A percentile compares a stretch with the other conserved stretches of the same genome.
Conservation (phyloP, 2,888 invertebrate species). For the Drosophila hawaiiensis region DNA sequence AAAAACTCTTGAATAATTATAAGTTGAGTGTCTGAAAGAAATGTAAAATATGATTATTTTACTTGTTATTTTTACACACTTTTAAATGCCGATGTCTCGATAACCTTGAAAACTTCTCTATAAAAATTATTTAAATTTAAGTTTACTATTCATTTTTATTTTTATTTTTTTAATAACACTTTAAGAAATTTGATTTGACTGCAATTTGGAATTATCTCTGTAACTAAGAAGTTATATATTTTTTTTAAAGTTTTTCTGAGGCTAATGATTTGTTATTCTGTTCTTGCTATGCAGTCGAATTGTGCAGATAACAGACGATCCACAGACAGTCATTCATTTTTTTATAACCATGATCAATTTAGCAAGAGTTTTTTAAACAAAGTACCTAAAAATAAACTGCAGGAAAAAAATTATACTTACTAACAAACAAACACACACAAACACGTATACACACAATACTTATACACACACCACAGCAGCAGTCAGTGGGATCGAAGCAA, state of each 20-base stretch:
- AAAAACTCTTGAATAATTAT: slow-evolving; percentile 26
- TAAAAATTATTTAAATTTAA: neutral
- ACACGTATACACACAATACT: slow-evolving; percentile 13
- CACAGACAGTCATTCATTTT: neutral
- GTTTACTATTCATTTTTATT: neutral
- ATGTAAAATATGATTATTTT: neutral
- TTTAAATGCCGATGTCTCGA: neutral
- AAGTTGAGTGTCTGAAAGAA: neutral
- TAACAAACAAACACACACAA: slow-evolving; percentile 41
- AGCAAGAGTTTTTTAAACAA: slow-evolving; percentile 31
- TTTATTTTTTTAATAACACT: neutral
- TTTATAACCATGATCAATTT: neutral
- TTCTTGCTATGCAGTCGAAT: neutral
- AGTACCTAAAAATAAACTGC: neutral
- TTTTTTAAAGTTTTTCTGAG: neutral
- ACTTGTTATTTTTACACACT: neutral
- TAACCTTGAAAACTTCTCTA: neutral
- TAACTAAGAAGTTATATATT: accelerated
- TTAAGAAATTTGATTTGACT: neutral
- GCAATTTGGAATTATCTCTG: neutral
- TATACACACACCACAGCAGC: slow-evolving; percentile 36
- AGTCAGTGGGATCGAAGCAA: slow-evolving; percentile 31
- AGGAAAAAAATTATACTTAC: slow-evolving; percentile 13
- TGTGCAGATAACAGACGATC: neutral
- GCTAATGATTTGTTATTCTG: neutral